Percentiles rank a stretch among this genome's conserved stretches.
phyloP scores from a whole-genome alignment of 2,888 invertebrate genomes.

The Corbicula japonica region DNA sequence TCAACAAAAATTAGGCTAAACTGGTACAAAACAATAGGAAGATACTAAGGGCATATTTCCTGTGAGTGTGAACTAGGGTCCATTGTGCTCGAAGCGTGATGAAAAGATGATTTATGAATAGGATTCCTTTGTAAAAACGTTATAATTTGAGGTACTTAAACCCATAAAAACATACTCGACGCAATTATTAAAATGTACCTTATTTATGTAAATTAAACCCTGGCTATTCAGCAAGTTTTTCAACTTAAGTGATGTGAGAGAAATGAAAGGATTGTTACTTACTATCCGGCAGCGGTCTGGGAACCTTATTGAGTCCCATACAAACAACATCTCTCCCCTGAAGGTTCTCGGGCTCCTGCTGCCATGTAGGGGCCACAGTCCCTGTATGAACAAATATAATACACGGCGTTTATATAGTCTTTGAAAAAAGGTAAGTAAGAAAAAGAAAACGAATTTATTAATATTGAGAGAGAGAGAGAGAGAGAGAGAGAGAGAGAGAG shows the following conservation, averaged over 20 bases:
- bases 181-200: neutral
- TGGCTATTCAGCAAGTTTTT: neutral
- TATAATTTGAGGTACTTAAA: too few relatives aligned
- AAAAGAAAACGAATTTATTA: neutral
- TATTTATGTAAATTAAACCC: neutral
- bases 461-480: neutral
- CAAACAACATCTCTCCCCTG: conserved; percentile 64
- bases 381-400: conserved; percentile 29
- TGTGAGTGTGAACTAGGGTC: too few relatives aligned
- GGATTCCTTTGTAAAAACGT: too few relatives aligned
- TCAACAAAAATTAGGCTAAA: too few relatives aligned
- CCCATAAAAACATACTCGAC: neutral
- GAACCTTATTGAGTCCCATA: conserved; percentile 63
- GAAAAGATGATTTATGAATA: too few relatives aligned
- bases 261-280: conserved; percentile 9
- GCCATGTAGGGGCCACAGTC: conserved; percentile 55
- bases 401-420: neutral
- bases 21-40: too few relatives aligned
- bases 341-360: conserved; percentile 43
- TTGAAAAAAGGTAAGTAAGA: neutral
- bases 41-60: too few relatives aligned
- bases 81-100: too few relatives aligned
- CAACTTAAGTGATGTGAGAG: neutral
- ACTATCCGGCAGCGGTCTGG: conserved; percentile 54
- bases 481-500: neutral